Evolutionary conservation across 2,113 vertebrate genomes (phyloP), one percentile per base, ranked within the genome.

Genomic region (Psettodes erumei): DNA sequence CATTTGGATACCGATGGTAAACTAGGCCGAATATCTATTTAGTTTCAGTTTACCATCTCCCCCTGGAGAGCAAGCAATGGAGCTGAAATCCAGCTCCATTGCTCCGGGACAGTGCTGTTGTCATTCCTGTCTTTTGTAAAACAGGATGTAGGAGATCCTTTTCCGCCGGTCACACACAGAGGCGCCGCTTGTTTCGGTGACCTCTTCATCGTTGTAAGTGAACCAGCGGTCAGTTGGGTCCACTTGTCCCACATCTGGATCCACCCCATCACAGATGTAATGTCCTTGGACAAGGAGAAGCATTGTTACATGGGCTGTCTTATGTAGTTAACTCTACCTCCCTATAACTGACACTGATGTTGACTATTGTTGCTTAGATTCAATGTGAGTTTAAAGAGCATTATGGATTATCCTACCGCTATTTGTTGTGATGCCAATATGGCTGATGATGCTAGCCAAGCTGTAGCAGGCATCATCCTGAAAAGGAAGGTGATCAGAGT

Each of bases 51-150:
- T n/a, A n/a, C n/a, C n/a, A n/a, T n/a, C n/a, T n/a, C n/a, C n/a
- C n/a, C n/a, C n/a, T n/a, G n/a, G n/a, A n/a, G n/a, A n/a, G n/a
- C n/a, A n/a, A n/a, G n/a, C n/a, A n/a, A n/a, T n/a, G n/a, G n/a
- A n/a, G n/a, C n/a, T n/a, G n/a, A n/a, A n/a, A n/a, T n/a, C n/a
- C n/a, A n/a, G n/a, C n/a, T n/a, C n/a, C n/a, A n/a, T n/a, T n/a
- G n/a, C n/a, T n/a, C n/a, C n/a, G n/a, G n/a, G n/a, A n/a, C n/a
- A n/a, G n/a, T n/a, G n/a, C n/a, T n/a, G n/a, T n/a, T n/a, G n/a
- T n/a, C n/a, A n/a, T n/a, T n/a, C 8, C 45, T 59, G 32, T 59
- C 35, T 12, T 59, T 38, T 21, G 56, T 55, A 55, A 33, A 55
- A 55, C 2, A 55, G 18, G 4, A 33, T 55, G 18, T 55, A 55